These are phyloP conservation scores for Plebejus melissa DNA, from an alignment of 2,888 invertebrate species.

Conservation along the genomic window DNA sequence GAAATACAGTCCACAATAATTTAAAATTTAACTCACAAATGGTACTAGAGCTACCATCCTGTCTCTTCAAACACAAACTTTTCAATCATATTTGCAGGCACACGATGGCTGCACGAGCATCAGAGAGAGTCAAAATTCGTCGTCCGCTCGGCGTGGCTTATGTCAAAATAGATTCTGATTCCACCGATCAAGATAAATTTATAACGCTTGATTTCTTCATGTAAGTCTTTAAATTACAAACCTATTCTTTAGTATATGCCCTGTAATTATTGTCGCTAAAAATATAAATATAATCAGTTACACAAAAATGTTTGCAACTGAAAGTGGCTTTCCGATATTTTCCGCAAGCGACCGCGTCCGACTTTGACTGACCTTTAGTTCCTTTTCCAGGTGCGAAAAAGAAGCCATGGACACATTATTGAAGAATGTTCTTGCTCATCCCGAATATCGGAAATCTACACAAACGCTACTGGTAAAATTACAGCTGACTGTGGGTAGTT, in stretches of 20 bases:
- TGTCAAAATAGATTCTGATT: background rate
- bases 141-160: background rate
- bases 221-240: background rate
- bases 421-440: background rate
- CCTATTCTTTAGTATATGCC: too few relatives aligned
- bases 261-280: too few relatives aligned
- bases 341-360: too few relatives aligned
- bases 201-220: background rate
- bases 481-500: background rate
- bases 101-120: background rate
- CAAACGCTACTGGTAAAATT: background rate
- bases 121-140: background rate
- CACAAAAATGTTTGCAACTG: too few relatives aligned
- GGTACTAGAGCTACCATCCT: too few relatives aligned
- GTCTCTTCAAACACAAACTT: background rate
- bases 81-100: background rate
- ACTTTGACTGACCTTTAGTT: background rate
- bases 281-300: too few relatives aligned
- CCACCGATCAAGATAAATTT: background rate
- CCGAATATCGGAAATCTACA: background rate
- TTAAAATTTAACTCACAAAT: too few relatives aligned
- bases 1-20: too few relatives aligned
- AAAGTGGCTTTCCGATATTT: too few relatives aligned
- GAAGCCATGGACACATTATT: background rate
- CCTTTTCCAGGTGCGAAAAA: slow-evolving; percentile 7